Percentiles rank a stretch among this genome's conserved stretches.
Conservation (phyloP, 2,888 invertebrate species). For the Lithophane socia region DNA sequence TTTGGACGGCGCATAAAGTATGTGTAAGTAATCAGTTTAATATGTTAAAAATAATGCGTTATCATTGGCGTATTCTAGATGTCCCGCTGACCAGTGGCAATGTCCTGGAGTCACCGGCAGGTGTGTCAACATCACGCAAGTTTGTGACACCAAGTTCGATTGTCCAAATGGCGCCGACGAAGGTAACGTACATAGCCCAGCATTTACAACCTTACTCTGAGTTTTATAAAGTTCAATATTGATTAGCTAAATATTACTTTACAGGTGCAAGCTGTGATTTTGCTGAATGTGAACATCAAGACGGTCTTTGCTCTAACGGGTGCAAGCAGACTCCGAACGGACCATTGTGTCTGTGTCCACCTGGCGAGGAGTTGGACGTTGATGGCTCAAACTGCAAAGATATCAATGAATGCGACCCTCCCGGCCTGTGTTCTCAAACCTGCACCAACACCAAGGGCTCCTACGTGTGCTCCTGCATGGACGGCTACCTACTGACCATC, state of each 20-base stretch:
- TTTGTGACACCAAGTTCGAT: constrained; percentile 96
- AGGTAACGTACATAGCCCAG: constrained; percentile 88
- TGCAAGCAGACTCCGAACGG: constrained; percentile 97
- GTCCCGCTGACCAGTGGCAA: constrained; percentile 95
- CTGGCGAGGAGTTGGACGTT: constrained; percentile 94
- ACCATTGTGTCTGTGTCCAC: constrained; percentile 97
- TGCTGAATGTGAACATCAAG: constrained; percentile 94
- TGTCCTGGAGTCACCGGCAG: constrained; percentile 95
- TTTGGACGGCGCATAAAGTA: not conserved
- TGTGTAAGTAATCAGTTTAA: not conserved
- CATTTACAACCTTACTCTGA: not conserved
- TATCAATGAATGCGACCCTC: constrained; percentile 96
- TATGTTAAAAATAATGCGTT: not conserved
- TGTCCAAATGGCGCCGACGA: constrained; percentile 99
- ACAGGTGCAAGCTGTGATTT: constrained; percentile 94
- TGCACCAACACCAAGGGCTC: constrained; percentile 97
- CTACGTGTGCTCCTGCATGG: constrained; percentile 96
- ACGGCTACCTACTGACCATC: constrained; percentile 95
- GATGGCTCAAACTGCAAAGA: constrained; percentile 94
- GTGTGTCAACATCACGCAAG: constrained; percentile 96
- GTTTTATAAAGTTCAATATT: constrained; percentile 7
- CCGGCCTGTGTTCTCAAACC: constrained; percentile 97
- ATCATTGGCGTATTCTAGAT: constrained; percentile 83
- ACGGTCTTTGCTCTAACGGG: constrained; percentile 94
- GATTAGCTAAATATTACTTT: constrained; percentile 7